Evolutionary conservation across 2,113 vertebrate genomes (phyloP), one percentile per base, ranked within the genome.

Genomic region (Grantiella picta): DNA sequence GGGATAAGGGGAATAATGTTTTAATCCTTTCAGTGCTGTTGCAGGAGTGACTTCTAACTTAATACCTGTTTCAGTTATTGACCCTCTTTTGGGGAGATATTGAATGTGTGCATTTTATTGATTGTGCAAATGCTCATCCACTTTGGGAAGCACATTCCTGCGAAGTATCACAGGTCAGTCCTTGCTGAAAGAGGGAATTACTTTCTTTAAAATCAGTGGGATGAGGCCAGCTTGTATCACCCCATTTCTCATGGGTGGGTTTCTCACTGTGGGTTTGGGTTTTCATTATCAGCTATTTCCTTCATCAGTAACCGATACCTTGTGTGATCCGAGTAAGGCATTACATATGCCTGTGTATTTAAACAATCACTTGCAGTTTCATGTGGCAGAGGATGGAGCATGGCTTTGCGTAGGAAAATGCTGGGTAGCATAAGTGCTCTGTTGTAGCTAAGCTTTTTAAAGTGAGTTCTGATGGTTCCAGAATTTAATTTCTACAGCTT

Each of bases 251-350:
- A 22, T 42, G 29, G n/a, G n/a, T n/a, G n/a, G n/a, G n/a, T n/a
- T n/a, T n/a, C n/a, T n/a, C 42, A 25, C 11, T 42, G 70, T 35
- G 49, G 4, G 6, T 44, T 73, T 69, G 50, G 20, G 4, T 0
- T 50, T 38, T 59, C 70, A 56, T 61, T 21, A 22, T 59, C 61
- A 82, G 40, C 31, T 20, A 12, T 73, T 44, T 84, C 38, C 69
- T 63, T 57, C 36, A 13, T 27, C 47, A 44, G 42, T 64, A 31
- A 15, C 44, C 16, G 36, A n/a, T 65, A 22, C 7, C 22, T 66
- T 5, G 3, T 16, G 12, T 5, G 42, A 57, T 38, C n/a, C 0
- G 0, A 59, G 16, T 9, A 24, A 24, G 24, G 31, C 4, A 52
- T 80, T n/a, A 3, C 2, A 25, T 40, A 8, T 54, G 22, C 12